A percentile compares a stretch with the other conserved stretches of the same genome.
Conservation (phyloP, 2,113 vertebrate genomes). For the Ochotona curzoniae region DNA sequence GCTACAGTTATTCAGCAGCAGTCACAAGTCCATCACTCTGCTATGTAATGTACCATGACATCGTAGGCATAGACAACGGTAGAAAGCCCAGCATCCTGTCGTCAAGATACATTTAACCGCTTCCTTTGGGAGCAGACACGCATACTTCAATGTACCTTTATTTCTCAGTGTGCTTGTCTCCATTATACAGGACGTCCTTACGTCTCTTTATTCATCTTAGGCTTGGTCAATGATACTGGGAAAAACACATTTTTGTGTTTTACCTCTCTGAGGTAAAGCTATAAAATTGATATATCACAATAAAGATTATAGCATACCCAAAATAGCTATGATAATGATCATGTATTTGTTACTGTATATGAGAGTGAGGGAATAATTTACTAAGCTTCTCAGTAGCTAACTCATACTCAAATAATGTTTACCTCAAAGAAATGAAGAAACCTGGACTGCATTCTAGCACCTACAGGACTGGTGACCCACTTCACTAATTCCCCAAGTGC, state of each 20-base stretch:
- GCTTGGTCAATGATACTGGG: neutral
- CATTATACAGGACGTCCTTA: too few species aligned
- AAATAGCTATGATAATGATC: neutral
- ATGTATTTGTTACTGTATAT: neutral
- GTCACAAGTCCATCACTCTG: too few species aligned
- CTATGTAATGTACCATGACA: too few species aligned
- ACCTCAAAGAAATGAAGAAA: neutral
- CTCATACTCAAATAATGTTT: neutral
- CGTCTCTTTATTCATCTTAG: neutral
- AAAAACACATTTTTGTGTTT: neutral
- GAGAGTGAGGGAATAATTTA: neutral
- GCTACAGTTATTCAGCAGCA: too few species aligned
- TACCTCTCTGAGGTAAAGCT: neutral
- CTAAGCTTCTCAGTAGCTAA: rapidly evolving
- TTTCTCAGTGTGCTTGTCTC: too few species aligned
- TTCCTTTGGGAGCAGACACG: too few species aligned
- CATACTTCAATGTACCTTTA: too few species aligned
- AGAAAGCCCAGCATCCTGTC: too few species aligned
- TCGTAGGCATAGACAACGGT: too few species aligned
- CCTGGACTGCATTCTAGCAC: too few species aligned
- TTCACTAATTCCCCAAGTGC: too few species aligned
- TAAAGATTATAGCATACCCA: neutral
- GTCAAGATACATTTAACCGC: too few species aligned
- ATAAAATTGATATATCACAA: neutral
- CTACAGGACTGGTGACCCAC: rapidly evolving